Percentiles rank a stretch among this genome's conserved stretches.
Evolutionary conservation across 23 tunicate genomes (phyloP).

Genomic region (Clavelina lepadiformis): DNA sequence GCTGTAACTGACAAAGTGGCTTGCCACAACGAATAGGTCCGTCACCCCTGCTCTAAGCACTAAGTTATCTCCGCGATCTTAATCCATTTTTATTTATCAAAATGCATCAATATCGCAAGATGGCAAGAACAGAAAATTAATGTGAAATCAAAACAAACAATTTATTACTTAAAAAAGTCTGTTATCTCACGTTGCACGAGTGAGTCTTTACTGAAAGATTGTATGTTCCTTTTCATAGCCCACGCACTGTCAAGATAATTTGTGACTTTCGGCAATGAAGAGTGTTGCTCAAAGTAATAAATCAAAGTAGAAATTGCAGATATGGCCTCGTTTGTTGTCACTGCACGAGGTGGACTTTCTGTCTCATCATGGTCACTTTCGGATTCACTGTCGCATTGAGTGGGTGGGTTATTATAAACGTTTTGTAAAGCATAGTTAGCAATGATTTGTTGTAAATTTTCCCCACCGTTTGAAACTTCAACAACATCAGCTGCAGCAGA

Average conservation of each 20-base stretch:
- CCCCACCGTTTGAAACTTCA: slow-evolving; percentile 5
- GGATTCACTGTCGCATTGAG: slow-evolving; percentile 4
- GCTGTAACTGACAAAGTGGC: too few species aligned
- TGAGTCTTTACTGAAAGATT: slow-evolving; percentile 12
- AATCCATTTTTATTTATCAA: too few species aligned
- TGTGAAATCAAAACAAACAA: too few species aligned
- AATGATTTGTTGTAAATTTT: slow-evolving; percentile 13
- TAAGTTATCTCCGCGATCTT: too few species aligned
- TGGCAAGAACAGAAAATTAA: too few species aligned
- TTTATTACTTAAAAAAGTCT: too few species aligned
- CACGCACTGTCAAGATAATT: slow-evolving; percentile 11
- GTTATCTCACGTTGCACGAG: too few species aligned
- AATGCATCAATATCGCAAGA: too few species aligned
- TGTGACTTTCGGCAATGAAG: slow-evolving; percentile 7
- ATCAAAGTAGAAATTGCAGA: slow-evolving; percentile 13
- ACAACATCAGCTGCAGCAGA: slow-evolving; percentile 10
- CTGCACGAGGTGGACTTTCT: slow-evolving; percentile 15
- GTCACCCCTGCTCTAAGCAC: too few species aligned
- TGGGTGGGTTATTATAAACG: slow-evolving; percentile 6
- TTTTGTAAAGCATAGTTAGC: slow-evolving; percentile 15
- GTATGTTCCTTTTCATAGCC: slow-evolving; percentile 12
- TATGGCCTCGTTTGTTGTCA: slow-evolving; percentile 12
- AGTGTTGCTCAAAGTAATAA: slow-evolving; percentile 17
- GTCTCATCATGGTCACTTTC: slow-evolving; percentile 14
- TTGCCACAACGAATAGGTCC: too few species aligned